Base-by-base conservation (phyloP, 2,888 invertebrate species). In the Netelia fuscicornis region DNA sequence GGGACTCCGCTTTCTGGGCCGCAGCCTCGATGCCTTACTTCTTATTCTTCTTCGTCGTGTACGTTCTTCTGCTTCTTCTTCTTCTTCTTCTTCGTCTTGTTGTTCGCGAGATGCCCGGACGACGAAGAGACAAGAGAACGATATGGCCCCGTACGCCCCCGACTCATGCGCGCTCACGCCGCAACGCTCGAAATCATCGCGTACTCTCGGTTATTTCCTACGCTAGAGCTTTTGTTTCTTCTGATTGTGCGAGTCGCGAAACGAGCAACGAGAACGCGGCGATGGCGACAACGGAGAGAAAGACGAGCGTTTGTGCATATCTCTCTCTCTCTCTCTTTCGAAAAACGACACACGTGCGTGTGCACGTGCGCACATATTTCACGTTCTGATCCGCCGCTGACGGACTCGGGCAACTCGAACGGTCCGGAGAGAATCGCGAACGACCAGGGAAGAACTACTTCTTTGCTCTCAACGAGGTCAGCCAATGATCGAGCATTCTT, bases 11-110 rank as follows among this genome's bases (percentile, higher is more conserved):
- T 87, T 87, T 87, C 87, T 86, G 84, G 86, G 84, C 83, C 86
- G 79, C 64, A 83, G 86, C 86, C 86, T 86, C 81, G 67, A 79
- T 84, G 87, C 84, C 80, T 86, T 75, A 85, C 86, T 84, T 87
- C 20, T 56, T 56, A 13, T 56, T 56, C 17, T 56, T 56, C 56
- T 56, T 20, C 56, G 3, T 56, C 72, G 23, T 60, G 42, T 60
- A 52, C 30, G 77, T 48, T 70, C 56, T 48, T 48, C 11, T 48
- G 11, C 48, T 48, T 48, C 48, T 48, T 48, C 48, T 48, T 48
- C 48, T 48, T 48, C 48, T 48, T 48, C 48, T 48, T 48, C 48
- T 48, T 48, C 48, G 11, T 48, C 48, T 48, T 48, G 13, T 48
- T 48, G 11, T 48, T 48, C 48, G 13, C 48, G 6, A 13, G 48